Evolutionary conservation across 2,888 invertebrate species (phyloP), one percentile per base, ranked within the genome.

Genomic region (Allolobophora icterica): DNA sequence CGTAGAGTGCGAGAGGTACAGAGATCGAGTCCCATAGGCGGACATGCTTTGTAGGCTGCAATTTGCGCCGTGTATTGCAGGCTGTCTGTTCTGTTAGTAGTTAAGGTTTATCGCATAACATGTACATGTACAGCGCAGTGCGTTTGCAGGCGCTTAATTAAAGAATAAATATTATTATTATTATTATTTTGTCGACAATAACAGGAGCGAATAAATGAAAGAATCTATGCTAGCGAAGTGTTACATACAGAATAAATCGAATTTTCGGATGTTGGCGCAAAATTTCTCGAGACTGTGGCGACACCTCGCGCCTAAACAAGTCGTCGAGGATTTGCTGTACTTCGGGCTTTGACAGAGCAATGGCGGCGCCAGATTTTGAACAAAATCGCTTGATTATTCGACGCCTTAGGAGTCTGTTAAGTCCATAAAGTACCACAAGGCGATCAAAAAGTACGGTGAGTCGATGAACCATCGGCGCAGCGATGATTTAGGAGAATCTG

Each of bases 281-380:
- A 58, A 58, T 58, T 58, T 58, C 24, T 58, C 58, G 13, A 58
- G 24, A 58, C 58, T 24, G 17, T 45, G 30, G 58, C 58, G 58
- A 58, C 58, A 58, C 58, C 58, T 58, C 24, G 58, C 58, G 58
- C 58, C 24, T 58, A 30, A 30, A 24, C 24, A 58, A 30, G 58
- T 30, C 58, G 58, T 58, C 58, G 58, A 58, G 3, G 58, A 58
- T 58, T 30, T 6, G 58, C 58, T 58, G 58, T 58, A 58, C 58
- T 58, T 58, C 58, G 58, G 58, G 58, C 58, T 58, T 58, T 45
- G 24, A 58, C 58, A 58, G 89, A 45, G 91, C 91, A 91, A 91
- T 91, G 91, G 91, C 91, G 90, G 90, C 91, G 91, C 91, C 91
- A 91, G 91, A 89, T 91, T 91, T 91, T 91, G 89, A 91, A 91